A percentile compares a stretch with the other conserved stretches of the same genome.
Evolutionary conservation across 2,113 vertebrate species (phyloP).

Genomic region (Todiramphus chloris): DNA sequence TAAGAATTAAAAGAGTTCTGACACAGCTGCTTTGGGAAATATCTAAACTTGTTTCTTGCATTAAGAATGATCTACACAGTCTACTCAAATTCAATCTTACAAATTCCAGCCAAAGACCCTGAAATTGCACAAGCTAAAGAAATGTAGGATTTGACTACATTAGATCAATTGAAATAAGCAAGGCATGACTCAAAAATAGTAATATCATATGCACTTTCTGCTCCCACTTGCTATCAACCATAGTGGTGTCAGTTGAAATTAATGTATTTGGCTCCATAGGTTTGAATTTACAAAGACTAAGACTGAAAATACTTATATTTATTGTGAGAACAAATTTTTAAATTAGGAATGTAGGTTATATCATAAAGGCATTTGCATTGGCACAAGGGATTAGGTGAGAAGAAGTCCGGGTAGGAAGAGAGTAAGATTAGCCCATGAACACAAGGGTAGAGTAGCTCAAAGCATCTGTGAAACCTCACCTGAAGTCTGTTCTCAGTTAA

Average conservation of each 20-base stretch:
- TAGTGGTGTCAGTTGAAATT: not conserved
- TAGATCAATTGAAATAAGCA: not conserved
- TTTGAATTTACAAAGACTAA: not conserved
- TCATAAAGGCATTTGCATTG: not conserved
- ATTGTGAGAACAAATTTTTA: not conserved
- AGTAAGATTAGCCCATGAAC: not conserved
- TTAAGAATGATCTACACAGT: not conserved
- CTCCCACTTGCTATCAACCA: not conserved
- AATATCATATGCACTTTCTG: not conserved
- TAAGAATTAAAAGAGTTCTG: not conserved
- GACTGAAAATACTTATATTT: not conserved
- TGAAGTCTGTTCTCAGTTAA: not conserved
- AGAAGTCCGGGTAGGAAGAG: not conserved
- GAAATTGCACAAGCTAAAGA: not conserved
- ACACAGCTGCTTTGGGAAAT: not conserved
- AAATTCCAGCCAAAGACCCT: not conserved
- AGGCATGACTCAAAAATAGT: not conserved
- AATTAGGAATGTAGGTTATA: not conserved
- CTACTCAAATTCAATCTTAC: not conserved
- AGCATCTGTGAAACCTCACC: not conserved
- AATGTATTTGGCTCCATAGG: not conserved
- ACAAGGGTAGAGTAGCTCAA: not conserved
- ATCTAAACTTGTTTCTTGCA: not conserved
- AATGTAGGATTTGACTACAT: not conserved
- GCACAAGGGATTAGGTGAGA: not conserved